Base-by-base conservation (phyloP, 2,888 invertebrate species). In the Crocallis elinguaria region DNA sequence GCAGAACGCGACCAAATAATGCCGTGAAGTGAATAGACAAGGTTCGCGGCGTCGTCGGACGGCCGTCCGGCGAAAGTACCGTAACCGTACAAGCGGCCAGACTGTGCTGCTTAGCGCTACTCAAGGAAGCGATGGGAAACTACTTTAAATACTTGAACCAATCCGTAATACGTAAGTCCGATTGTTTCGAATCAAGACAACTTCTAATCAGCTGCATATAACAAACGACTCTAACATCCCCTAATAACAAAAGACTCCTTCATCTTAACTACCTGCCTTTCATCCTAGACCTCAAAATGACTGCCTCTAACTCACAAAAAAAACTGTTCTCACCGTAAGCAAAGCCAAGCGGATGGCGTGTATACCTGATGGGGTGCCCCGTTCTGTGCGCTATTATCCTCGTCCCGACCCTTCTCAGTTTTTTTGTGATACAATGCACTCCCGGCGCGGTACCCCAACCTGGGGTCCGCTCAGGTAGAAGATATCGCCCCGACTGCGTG, bases 371-470 rank as follows among this genome's bases (percentile, higher is more conserved):
- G 64, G 76, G 77, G 75, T 71, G 74, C 64, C 51, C 67, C 54
- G 81, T 69, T 67, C 67, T 60, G 66, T 62, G 72, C 67, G 63
- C 78, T 72, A 81, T 86, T 84, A 85, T 88, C 77, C 70, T 69
- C 66, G 67, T 66, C 64, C 67, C 81, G 87, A 86, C 89, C 90
- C 88, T 88, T 79, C 79, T 79, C 80, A 71, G 73, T 88, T 90
- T 90, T 89, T 90, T 89, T 84, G 72, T 74, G 71, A 67, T 68
- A 84, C 86, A 84, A 84, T 82, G 73, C 78, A 80, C 75, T 75
- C 75, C 76, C 77, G 79, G 78, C 72, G 77, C 73, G 76, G 81
- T 77, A 78, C 82, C 86, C 86, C 77, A 77, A 70, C 63, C 57
- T 29, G 74, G 75, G 70, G 66, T 64, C 60, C 61, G 72, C 70